Base-by-base conservation (phyloP, 2,797 vertebrate genomes). In the Merluccius polli region DNA sequence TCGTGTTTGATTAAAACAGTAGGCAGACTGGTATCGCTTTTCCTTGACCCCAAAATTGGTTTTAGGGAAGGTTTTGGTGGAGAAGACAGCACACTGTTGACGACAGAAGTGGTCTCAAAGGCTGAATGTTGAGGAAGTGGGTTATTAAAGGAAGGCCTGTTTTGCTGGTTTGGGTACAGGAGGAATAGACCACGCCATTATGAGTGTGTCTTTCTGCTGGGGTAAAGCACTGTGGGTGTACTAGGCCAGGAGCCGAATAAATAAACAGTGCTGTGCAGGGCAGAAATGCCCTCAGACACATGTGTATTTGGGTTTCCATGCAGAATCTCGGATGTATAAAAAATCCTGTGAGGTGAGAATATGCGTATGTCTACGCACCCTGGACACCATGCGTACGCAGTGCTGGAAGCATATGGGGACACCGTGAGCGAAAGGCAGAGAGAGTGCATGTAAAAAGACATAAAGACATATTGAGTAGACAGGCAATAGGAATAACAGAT, bases 1-100 rank as follows among this genome's bases (percentile, higher is more conserved):
- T 76, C 13, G 69, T 71, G 15, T 87, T 87, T 85, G 78, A 90
- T 86, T 88, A 84, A 88, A 90, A 75, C 70, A 15, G 70, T 74
- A 74, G 77, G 63, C 5, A n/a, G 41, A 77, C 67, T 33, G 35
- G 32, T 79, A 83, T 41, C 30, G 48, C 74, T 82, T 84, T 75
- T 29, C 30, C 65, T 68, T 3, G 6, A 0, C 52, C 65, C 29
- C n/a, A 29, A 3, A 31, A 30, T 68, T 68, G 65, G 24, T 32
- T 69, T 69, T 16, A 30, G 31, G 67, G 30, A 65, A 65, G n/a
- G 2, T 69, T 32, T 32, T 18, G 16, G 13, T 75, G 73, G 74
- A 48, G 52, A 15, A 72, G 59, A 35, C 72, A 18, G 30, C 11
- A 69, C 29, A 32, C 11, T 7, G 15, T 31, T 31, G 67, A 31